Base-by-base conservation (phyloP, 1,140 invertebrate species). In the Maniola jurtina region DNA sequence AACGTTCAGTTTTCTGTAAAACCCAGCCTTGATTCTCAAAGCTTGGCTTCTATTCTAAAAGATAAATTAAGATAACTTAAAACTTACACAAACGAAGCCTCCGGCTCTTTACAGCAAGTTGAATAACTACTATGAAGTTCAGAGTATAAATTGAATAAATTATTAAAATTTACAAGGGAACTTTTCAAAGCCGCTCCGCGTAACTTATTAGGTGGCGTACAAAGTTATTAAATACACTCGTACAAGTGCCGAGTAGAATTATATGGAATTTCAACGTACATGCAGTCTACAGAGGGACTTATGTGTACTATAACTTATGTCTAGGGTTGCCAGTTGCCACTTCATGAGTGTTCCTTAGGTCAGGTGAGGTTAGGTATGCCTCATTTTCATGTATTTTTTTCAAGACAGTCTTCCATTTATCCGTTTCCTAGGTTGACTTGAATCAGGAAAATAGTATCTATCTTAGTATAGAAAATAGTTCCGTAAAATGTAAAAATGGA, bases 191-290 rank as follows among this genome's bases (percentile, higher is more conserved):
- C 40, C 58, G 34, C 14, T 34, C n/a, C 10, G 47, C 14, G 2
- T 48, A 48, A 61, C n/a, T 45, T 52, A 61, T 52, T 50, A 50
- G 54, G 54, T 33, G 35, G 9, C 52, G 34, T 15, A 35, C 35
- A 15, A 65, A 71, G 65, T 76, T 76, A 79, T 80, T 79, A 77
- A 81, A 61, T 75, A 77, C 61, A 79, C 14, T 64, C 80, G 9
- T 80, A 80, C 71, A 80, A 82, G 75, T 82, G 76, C 69, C 15
- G 71, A 56, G 60, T 75, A 62, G 64, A 66, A 62, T 81, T 81
- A 72, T 75, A 61, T 59, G 64, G 68, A 69, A 72, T 71, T 74
- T 68, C 60, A 64, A 16, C 48, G 61, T 45, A 56, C 25, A 25
- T 25, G 25, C 25, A 25, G 1, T 25, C 25, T 25, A 2, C 50